Base-by-base conservation (phyloP, 2,797 vertebrate species). In the Spizella passerina region DNA sequence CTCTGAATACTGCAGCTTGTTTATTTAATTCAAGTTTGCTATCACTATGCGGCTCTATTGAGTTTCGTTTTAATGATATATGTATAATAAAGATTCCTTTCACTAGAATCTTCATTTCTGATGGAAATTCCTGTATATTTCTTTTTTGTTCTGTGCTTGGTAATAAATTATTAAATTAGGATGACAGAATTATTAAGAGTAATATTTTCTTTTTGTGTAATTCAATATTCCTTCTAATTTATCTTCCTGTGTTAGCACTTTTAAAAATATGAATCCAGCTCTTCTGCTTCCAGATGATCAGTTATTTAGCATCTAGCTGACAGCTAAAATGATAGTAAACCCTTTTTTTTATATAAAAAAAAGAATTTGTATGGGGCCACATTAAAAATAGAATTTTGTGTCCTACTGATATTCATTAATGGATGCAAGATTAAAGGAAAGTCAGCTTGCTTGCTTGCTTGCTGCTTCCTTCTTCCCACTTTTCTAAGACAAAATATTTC, bases 301-400 rank as follows among this genome's bases (percentile, higher is more conserved):
- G 8, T 71, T 89, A 29, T 44, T 71, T 85, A 69, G 2, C 15
- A 38, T 41, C 41, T 34, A 38, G 9, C 9, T 87, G 38, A 53
- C 5, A 9, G 20, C 12, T 70, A 30, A 66, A 18, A 19, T 30
- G 4, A 19, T 9, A 53, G 5, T 23, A 18, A 80, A 49, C 0
- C 1, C 0, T 9, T 47, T 38, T 36, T 65, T 47, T 46, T n/a
- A 4, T 0, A 36, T 18, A 32, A 36, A 7, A 50, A 16, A 30
- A 82, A 53, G 8, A 71, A 43, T 49, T 71, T 19, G 1, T 30
- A 20, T 21, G 7, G 4, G 3, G 2, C 19, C 22, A 41, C 20
- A 68, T 61, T 26, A 41, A 60, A 87, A 38, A 11, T n/a, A 26
- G 4, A 60, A 39, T 53, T 77, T 53, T 61, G 4, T 49, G 12